These are phyloP conservation scores for Apoda limacodes DNA, from an alignment of 2,888 invertebrate genomes.

Conservation along the genomic window DNA sequence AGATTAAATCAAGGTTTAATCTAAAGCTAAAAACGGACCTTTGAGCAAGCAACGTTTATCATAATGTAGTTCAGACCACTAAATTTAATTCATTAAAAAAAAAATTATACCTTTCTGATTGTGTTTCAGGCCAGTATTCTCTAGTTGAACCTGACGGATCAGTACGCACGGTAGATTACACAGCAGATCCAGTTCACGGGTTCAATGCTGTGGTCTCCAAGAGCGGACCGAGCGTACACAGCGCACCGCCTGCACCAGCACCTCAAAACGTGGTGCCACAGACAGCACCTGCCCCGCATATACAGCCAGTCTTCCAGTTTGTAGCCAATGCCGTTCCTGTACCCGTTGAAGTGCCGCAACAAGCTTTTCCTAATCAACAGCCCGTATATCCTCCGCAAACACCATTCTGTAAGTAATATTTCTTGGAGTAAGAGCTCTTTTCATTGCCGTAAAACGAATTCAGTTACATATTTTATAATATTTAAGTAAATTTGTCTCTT, in stretches of 20 bases:
- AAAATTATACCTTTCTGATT: no score
- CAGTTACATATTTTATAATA: no score
- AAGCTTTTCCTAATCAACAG: conserved; percentile 23
- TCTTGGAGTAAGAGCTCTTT: neutral
- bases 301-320: conserved; percentile 30
- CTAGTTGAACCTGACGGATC: conserved; percentile 66
- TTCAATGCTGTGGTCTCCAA: conserved; percentile 70
- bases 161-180: conserved; percentile 66
- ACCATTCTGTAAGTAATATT: conserved; percentile 30
- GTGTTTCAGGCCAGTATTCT: conserved; percentile 59
- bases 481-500: no score
- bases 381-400: conserved; percentile 29
- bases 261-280: conserved; percentile 11
- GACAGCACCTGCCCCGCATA: conserved; percentile 21
- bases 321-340: conserved; percentile 40
- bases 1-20: conserved; percentile 17
- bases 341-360: conserved; percentile 43
- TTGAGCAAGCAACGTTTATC: no score
- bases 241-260: conserved; percentile 29
- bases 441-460: no score
- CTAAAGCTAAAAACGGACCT: no score
- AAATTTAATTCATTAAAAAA: conserved; percentile 2
- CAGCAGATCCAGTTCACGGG: conserved; percentile 69
- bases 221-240: conserved; percentile 59
- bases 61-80: no score